Base-by-base conservation (phyloP, 1,140 invertebrate genomes). In the Cydia pomonella region DNA sequence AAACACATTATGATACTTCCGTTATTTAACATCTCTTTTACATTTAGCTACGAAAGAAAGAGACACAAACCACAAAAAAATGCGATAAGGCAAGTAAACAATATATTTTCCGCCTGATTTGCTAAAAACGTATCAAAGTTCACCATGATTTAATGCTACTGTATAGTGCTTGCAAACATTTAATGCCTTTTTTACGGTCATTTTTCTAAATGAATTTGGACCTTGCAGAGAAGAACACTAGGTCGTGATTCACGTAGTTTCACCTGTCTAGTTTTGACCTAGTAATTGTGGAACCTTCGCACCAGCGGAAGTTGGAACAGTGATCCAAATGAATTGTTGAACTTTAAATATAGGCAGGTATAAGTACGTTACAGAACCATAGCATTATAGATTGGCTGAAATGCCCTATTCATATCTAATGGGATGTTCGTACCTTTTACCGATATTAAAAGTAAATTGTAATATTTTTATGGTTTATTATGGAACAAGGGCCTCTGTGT, bases 41-140 rank as follows among this genome's bases (percentile, higher is more conserved):
- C 41, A 44, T 12, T 50, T 21, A 59, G 5, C 6, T 2, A 10
- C 18, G n/a, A 59, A 12, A 18, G 53, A 59, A 16, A 59, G 1
- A 23, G 6, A 59, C 1, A 18, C 0, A 23, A 21, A 21, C 18
- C 4, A 21, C 53, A n/a, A 50, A 50, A 13, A 50, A n/a, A 0
- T 18, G 47, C 47, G 47, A 50, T 50, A 50, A 50, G 47, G 47
- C 13, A 59, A 9, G 18, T 59, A 59, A 59, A 38, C 64, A 69
- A 38, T 33, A 69, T 69, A 69, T 69, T 38, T 38, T 38, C 27
- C 27, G 64, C 29, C 29, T 18, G 27, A 69, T 69, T 69, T 69
- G 18, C 29, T 69, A 33, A 66, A 69, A 69, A 59, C 6, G 18
- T 21, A 23, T 59, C n/a, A 59, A 59, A 59, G n/a, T 59, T 59